Evolutionary conservation across 2,797 vertebrate genomes (phyloP).

Genomic region (Holocentrus rufus): DNA sequence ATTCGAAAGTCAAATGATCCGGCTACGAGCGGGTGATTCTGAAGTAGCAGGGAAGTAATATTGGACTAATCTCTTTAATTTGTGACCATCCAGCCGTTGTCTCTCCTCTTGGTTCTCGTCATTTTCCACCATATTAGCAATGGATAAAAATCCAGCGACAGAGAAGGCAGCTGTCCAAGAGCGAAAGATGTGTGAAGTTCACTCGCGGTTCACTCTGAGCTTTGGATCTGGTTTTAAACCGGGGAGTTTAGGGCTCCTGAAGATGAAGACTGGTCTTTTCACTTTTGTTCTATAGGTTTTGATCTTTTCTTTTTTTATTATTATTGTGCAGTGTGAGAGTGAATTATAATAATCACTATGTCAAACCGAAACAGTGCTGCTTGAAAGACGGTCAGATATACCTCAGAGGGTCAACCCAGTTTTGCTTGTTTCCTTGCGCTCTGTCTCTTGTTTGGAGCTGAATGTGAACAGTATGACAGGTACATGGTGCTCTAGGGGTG

Average conservation of each 20-base stretch:
- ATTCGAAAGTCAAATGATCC: conserved; percentile 65
- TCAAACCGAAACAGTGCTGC: conserved; percentile 44
- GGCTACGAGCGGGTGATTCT: conserved; percentile 65
- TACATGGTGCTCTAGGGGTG: conserved; percentile 61
- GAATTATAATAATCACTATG: conserved; percentile 51
- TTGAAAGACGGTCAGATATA: conserved; percentile 51
- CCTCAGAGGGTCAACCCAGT: conserved; percentile 70
- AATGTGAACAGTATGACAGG: conserved; percentile 66
- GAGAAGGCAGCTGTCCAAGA: conserved; percentile 53
- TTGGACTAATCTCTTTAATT: conserved; percentile 82
- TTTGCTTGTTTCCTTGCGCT: conserved; percentile 63
- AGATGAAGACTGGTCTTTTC: conserved; percentile 19
- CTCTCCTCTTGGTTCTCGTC: conserved; percentile 71
- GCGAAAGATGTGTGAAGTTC: conserved; percentile 60
- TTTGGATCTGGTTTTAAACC: conserved; percentile 11
- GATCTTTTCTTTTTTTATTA: conserved; percentile 25
- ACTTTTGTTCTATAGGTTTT: conserved; percentile 5
- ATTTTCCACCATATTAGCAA: conserved; percentile 80
- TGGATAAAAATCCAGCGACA: conserved; percentile 63
- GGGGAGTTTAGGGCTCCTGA: not conserved
- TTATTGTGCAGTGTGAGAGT: conserved; percentile 44
- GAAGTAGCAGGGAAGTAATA: conserved; percentile 76
- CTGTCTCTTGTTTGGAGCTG: conserved; percentile 57
- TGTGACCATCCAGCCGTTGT: conserved; percentile 76
- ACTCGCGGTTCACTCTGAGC: conserved; percentile 29